Conservation (phyloP, 2,113 vertebrate genomes). For the Procavia capensis region DNA sequence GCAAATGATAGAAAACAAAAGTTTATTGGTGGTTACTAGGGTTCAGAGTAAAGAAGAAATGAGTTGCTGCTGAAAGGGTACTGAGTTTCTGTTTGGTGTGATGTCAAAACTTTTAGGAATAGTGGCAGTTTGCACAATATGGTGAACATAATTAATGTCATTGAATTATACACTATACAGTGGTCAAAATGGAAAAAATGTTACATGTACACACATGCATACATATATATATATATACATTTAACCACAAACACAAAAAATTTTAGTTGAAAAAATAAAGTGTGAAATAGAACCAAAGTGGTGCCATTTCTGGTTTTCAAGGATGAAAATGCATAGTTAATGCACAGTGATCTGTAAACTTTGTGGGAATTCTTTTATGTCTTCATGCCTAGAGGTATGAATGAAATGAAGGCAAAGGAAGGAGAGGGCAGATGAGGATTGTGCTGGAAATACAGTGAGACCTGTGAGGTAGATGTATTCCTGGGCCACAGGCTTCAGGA, state of each 20-base stretch:
- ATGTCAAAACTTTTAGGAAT: neutral
- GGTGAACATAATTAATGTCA: neutral
- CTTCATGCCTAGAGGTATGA: neutral
- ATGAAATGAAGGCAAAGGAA: neutral
- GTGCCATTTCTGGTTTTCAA: slow-evolving; percentile 44
- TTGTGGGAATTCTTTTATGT: slow-evolving; percentile 31
- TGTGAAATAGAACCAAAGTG: slow-evolving; percentile 30
- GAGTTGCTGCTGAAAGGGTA: neutral
- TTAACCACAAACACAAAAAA: too few species aligned
- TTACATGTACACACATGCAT: too few species aligned
- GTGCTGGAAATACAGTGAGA: neutral
- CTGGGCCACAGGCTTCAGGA: neutral
- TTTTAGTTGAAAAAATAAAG: neutral
- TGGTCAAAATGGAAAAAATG: neutral
- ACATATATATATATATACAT: too few species aligned
- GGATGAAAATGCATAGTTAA: slow-evolving; percentile 27
- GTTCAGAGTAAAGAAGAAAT: neutral
- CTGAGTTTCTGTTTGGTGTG: neutral
- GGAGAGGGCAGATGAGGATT: neutral
- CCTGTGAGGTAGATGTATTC: neutral
- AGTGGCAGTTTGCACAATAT: neutral
- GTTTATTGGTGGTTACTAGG: neutral
- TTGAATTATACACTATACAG: neutral
- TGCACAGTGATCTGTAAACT: neutral
- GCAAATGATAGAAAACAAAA: neutral